phyloP scores from a whole-genome alignment of 2,113 vertebrate genomes.

The Lethenteron camtschaticum region DNA sequence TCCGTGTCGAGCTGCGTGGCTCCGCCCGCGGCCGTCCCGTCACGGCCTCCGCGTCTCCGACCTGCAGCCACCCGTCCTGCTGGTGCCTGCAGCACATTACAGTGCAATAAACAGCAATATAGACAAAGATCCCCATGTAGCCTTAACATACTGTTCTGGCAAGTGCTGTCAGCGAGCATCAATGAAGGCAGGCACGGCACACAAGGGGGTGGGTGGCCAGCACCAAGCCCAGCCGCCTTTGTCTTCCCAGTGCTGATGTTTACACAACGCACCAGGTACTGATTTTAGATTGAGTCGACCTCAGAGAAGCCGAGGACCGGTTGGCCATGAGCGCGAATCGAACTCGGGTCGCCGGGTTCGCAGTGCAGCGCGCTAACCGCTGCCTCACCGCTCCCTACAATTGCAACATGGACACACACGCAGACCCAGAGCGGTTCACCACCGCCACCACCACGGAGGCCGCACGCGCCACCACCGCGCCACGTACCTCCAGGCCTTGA shows the following conservation, averaged over 20 bases:
- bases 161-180: background rate
- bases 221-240: background rate
- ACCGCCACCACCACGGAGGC: too few species aligned
- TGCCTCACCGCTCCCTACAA: too few species aligned
- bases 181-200: background rate
- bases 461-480: too few species aligned
- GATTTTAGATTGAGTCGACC: too few species aligned
- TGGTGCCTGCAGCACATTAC: conserved; percentile 37
- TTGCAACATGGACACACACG: too few species aligned
- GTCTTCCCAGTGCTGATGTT: background rate
- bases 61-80: conserved; percentile 72
- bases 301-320: too few species aligned
- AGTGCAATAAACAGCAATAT: background rate
- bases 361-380: too few species aligned
- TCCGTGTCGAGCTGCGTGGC: conserved; percentile 85
- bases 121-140: background rate
- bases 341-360: too few species aligned
- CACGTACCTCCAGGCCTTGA: conserved; percentile 56
- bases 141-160: background rate
- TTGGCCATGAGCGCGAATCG: too few species aligned
- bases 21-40: conserved; percentile 56
- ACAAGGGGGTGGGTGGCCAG: background rate
- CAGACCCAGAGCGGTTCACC: too few species aligned
- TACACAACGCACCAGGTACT: background rate
- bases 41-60: conserved; percentile 73